Base-by-base conservation (phyloP, 2,113 vertebrate genomes). In the Burhinus oedicnemus region DNA sequence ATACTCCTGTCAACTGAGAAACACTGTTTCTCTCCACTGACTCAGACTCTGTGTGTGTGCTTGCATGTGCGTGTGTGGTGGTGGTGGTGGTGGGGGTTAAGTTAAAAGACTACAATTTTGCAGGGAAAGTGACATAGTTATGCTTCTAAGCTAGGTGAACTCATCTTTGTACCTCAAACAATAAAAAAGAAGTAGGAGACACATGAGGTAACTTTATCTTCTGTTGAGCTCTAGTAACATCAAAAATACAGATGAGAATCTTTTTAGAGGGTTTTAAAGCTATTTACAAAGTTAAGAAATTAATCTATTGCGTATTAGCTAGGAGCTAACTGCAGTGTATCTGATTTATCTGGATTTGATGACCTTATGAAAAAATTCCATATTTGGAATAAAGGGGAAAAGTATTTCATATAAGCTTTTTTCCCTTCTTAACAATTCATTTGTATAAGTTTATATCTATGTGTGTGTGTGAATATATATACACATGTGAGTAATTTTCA, bases 11-110 rank as follows among this genome's bases (percentile, higher is more conserved):
- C 65, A 69, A 20, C 18, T 32, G 22, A 69, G 45, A 82, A 78
- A 18, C 11, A 6, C 5, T 51, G 6, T 42, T 86, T 86, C 34
- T 83, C 29, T 69, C 14, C 32, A 42, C 7, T 64, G 60, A 29
- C 12, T n/a, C 0, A 0, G 22, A 58, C 12, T 23, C 12, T 17
- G 5, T 77, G 11, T 25, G 6, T 42, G 8, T 57, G 29, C 52
- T n/a, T 45, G 4, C 5, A 21, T 18, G 40, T 26, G 12, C 27
- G n/a, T 45, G 23, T 29, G 16, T 40, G 8, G 12, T 16, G 3
- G 6, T 9, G 5, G 22, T 1, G 2, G 11, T 3, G 29, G 7
- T 36, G 6, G 7, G 36, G 3, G 5, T n/a, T 38, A 32, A 70
- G 21, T 55, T 34, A 75, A 34, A 83, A 65, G 32, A 55, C 5